Percentiles rank a stretch among this genome's conserved stretches.
These are phyloP conservation scores for Papilio demoleus DNA, from an alignment of 2,888 invertebrate species.

Conservation along the genomic window DNA sequence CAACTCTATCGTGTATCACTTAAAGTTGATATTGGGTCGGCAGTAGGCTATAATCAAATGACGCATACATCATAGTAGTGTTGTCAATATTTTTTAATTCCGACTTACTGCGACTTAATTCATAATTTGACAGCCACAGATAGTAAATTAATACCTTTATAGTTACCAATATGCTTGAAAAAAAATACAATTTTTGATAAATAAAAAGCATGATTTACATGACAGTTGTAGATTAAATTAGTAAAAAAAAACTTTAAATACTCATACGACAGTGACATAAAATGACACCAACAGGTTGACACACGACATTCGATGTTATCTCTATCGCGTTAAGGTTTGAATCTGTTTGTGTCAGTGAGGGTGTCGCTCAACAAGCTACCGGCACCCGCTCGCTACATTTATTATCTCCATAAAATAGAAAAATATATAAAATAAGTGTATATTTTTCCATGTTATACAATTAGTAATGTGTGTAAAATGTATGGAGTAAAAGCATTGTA, in stretches of 20 bases:
- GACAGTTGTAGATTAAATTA: slow-evolving; percentile 41
- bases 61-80: too few species aligned
- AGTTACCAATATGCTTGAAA: neutral
- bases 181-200: neutral
- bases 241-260: too few species aligned
- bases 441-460: neutral
- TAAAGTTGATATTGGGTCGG: slow-evolving; percentile 28
- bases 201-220: neutral
- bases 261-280: neutral
- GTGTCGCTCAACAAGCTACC: slow-evolving; percentile 52
- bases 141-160: neutral
- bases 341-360: slow-evolving; percentile 40
- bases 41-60: slow-evolving; percentile 10
- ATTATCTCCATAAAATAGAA: neutral
- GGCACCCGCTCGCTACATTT: slow-evolving; percentile 24
- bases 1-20: neutral
- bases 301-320: slow-evolving; percentile 6
- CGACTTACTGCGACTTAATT: too few species aligned
- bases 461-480: neutral
- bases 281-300: neutral
- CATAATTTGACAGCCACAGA: neutral
- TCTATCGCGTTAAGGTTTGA: slow-evolving; percentile 11
- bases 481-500: neutral
- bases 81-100: too few species aligned
- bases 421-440: neutral